Conservation (phyloP, 2,888 invertebrate genomes). For the Muscina levida region DNA sequence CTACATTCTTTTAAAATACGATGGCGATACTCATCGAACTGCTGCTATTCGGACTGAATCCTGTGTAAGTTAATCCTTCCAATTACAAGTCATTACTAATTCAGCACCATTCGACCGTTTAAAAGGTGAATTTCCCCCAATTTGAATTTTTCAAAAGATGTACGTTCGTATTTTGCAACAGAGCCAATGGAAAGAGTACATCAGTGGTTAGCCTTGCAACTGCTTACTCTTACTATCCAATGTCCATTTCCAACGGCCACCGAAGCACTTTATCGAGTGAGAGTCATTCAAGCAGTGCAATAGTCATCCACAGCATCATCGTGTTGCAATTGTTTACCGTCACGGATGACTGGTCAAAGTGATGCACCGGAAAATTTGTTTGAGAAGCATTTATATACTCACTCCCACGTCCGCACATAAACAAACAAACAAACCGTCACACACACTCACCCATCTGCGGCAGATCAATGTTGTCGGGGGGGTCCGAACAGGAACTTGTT, state of each 20-base stretch:
- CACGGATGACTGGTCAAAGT: conserved; percentile 65
- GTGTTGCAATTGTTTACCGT: conserved; percentile 59
- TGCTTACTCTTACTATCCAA: not conserved
- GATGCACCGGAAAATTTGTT: conserved; percentile 44
- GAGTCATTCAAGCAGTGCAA: conserved; percentile 23
- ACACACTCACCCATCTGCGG: not conserved
- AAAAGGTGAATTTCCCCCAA: no score
- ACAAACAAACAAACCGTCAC: conserved; percentile 19
- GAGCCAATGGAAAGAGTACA: not conserved
- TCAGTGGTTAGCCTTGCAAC: not conserved
- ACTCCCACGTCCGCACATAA: not conserved
- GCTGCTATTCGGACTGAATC: no score
- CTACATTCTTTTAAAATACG: no score
- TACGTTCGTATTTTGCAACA: no score
- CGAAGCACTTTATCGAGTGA: not conserved
- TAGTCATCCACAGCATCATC: conserved; percentile 15
- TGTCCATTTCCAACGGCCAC: conserved; percentile 11
- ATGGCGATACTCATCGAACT: no score
- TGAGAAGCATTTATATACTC: conserved; percentile 38
- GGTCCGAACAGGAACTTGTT: no score
- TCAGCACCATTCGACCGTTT: no score
- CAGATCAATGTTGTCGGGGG: not conserved
- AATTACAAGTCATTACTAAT: no score
- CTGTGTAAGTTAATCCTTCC: no score
- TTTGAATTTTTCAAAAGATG: no score